Percentiles rank a stretch among this genome's conserved stretches.
Conservation (phyloP, 2,797 vertebrate genomes). For the Rhyacichthys aspro region DNA sequence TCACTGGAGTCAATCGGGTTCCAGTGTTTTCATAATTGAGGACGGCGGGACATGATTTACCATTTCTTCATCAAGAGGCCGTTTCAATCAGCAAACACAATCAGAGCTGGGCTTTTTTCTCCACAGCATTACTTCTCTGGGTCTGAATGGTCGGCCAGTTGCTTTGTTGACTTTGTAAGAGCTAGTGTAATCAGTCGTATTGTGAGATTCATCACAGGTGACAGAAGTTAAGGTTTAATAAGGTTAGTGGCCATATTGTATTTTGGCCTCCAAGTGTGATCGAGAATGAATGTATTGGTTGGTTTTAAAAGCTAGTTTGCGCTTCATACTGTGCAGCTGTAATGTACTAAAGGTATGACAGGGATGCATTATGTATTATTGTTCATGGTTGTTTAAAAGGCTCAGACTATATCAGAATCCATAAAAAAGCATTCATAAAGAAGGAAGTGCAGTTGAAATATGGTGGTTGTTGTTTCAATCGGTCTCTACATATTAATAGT, state of each 20-base stretch:
- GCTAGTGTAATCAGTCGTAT: conserved; percentile 35
- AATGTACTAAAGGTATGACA: neutral
- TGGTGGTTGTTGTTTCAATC: no score
- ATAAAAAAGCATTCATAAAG: no score
- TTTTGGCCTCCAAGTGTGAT: conserved; percentile 23
- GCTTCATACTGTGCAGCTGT: neutral
- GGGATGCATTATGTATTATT: no score
- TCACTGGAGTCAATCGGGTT: neutral
- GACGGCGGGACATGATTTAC: neutral
- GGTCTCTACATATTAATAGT: no score
- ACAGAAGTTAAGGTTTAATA: conserved; percentile 3
- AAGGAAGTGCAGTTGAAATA: no score
- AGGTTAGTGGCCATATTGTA: conserved; percentile 31
- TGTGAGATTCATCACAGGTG: neutral
- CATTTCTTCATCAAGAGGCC: conserved; percentile 12
- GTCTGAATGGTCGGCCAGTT: conserved; percentile 10
- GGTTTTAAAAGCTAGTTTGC: neutral
- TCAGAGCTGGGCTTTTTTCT: conserved; percentile 31
- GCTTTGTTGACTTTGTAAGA: conserved; percentile 30
- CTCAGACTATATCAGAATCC: no score
- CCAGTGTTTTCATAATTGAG: neutral
- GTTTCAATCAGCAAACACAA: conserved; percentile 56
- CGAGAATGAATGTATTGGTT: neutral
- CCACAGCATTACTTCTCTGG: conserved; percentile 15
- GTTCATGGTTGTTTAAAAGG: no score